Evolutionary conservation across 2,113 vertebrate genomes (phyloP), one percentile per base, ranked within the genome.

Genomic region (Pelecanus crispus): DNA sequence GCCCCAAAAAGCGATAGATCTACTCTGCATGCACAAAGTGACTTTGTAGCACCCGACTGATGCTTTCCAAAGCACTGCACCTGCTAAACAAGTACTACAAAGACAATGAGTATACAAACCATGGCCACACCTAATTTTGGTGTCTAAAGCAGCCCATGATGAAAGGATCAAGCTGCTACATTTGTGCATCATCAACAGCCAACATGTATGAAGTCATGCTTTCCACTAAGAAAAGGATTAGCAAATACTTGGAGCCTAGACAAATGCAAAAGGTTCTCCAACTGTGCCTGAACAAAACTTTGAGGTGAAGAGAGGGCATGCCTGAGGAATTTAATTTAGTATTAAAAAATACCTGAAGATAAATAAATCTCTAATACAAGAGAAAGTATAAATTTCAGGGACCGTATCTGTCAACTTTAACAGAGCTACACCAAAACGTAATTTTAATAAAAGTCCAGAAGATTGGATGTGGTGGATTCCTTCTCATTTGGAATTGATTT

Each of bases 251-350:
- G 62, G 58, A 92, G 85, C 67, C 53, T 62, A 62, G 62, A 92
- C 90, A 96, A 95, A 95, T 77, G 93, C 36, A 93, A 40, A 92
- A 88, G 75, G 36, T 88, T 92, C 82, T 95, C 88, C 79, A 92
- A 92, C 66, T 53, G 66, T 56, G 66, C 44, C 58, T 52, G 17
- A 90, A 90, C 44, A 94, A 88, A 93, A 94, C 56, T 87, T 63
- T 11, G 53, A 86, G 71, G 79, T 73, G 28, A 73, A 82, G 38
- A 94, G 79, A 85, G 10, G 20, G 20, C 8, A 56, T 12, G 44
- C 17, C 44, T 73, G 31, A 82, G 38, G 26, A 92, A 67, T 11
- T 56, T 15, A 79, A 88, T 88, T 77, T 88, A 65, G 40, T 59
- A 59, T 68, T 80, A 13, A n/a, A 92, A 93, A 85, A 86, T 31